A percentile compares a stretch with the other conserved stretches of the same genome.
These are phyloP conservation scores for Colletes gigas DNA, from an alignment of 1,140 invertebrate species.

Conservation along the genomic window DNA sequence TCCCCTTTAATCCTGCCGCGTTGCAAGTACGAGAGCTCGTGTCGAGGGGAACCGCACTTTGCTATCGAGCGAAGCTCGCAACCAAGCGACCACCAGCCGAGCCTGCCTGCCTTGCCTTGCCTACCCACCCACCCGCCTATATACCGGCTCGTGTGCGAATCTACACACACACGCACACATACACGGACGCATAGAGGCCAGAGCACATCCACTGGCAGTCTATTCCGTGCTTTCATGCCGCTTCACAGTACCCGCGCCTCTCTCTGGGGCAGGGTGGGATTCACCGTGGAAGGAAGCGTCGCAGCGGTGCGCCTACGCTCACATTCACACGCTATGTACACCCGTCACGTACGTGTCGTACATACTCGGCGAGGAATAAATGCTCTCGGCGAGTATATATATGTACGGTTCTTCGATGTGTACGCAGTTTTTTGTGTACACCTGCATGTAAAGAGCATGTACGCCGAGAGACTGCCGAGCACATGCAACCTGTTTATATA, in stretches of 20 bases:
- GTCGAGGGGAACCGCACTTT: slow-evolving; percentile 76
- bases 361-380: background rate
- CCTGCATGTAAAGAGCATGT: background rate
- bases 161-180: background rate
- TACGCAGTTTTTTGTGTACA: slow-evolving; percentile 1
- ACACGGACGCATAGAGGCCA: background rate
- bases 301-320: slow-evolving; percentile 28
- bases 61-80: slow-evolving; percentile 77
- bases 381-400: background rate
- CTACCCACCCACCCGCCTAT: slow-evolving; percentile 44
- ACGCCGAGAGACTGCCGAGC: too few relatives aligned
- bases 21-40: slow-evolving; percentile 76
- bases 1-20: slow-evolving; percentile 77
- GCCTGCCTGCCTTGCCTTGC: slow-evolving; percentile 61
- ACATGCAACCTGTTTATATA: too few relatives aligned
- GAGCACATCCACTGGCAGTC: slow-evolving; percentile 4
- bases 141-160: background rate
- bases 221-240: slow-evolving; percentile 51
- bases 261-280: slow-evolving; percentile 34
- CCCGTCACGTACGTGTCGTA: background rate
- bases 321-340: slow-evolving; percentile 1
- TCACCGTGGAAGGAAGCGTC: slow-evolving; percentile 53
- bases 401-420: background rate
- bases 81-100: slow-evolving; percentile 69
- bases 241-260: slow-evolving; percentile 29